Percentiles rank a stretch among this genome's conserved stretches.
These are phyloP conservation scores for Phyllotreta cruciferae DNA, from an alignment of 2,888 invertebrate genomes.

Conservation along the genomic window DNA sequence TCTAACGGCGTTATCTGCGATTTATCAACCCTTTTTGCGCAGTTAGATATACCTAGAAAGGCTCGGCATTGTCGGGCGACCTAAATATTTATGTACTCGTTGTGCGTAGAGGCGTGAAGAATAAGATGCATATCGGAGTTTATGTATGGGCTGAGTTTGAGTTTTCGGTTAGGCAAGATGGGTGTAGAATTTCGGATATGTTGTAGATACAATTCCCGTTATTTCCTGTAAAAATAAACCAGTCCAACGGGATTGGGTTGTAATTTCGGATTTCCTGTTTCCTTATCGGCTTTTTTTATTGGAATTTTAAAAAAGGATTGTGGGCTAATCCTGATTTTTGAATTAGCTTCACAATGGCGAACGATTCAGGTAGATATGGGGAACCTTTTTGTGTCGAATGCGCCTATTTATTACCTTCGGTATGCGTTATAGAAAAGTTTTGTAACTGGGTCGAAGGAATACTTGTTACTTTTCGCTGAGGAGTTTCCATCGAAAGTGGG, in stretches of 20 bases:
- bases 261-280: conserved; percentile 30
- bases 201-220: conserved; percentile 10
- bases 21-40: conserved; percentile 4
- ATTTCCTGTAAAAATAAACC: conserved; percentile 18
- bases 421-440: too few species aligned
- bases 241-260: not conserved
- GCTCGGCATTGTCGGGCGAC: not conserved
- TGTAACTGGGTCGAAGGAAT: too few species aligned
- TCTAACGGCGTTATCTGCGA: conserved; percentile 38
- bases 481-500: too few species aligned
- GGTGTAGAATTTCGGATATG: conserved; percentile 1
- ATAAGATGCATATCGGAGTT: conserved; percentile 1
- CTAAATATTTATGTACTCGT: conserved; percentile 14
- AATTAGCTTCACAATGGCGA: conserved; percentile 7
- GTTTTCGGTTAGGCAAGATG: not conserved
- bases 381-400: conserved; percentile 8
- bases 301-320: conserved; percentile 19
- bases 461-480: too few species aligned
- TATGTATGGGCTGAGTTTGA: not conserved
- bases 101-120: conserved; percentile 1
- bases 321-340: conserved; percentile 19
- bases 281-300: conserved; percentile 25
- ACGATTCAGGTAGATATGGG: conserved; percentile 13
- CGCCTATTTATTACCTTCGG: too few species aligned
- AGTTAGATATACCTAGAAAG: not conserved